phyloP scores from a whole-genome alignment of 2,888 invertebrate genomes.

The Colostygia pectinataria region DNA sequence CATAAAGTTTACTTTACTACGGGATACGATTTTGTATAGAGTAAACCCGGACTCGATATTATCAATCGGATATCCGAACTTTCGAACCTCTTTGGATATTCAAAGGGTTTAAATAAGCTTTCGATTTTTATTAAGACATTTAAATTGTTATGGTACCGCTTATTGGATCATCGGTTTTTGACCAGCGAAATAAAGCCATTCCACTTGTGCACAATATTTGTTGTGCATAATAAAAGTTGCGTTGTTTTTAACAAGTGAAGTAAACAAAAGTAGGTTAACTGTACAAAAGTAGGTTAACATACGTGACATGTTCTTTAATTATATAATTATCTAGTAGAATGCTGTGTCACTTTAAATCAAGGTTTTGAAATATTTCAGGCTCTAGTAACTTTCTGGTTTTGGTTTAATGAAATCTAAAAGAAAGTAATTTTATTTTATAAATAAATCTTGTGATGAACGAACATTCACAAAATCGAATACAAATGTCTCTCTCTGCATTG shows the following conservation, averaged over 20 bases:
- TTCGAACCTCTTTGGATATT: conserved; percentile 26
- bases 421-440: neutral
- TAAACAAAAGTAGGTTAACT: conserved; percentile 15
- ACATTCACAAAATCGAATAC: no score
- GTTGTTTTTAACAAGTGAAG: neutral
- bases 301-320: conserved; percentile 12
- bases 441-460: no score
- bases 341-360: conserved; percentile 2
- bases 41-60: conserved; percentile 16
- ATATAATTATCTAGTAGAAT: conserved; percentile 9
- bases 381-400: neutral
- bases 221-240: neutral
- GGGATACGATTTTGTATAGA: neutral
- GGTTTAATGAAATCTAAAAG: neutral
- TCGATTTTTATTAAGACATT: conserved; percentile 21
- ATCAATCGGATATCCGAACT: conserved; percentile 30
- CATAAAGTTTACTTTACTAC: conserved; percentile 7
- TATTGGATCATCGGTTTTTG: neutral
- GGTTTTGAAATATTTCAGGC: neutral
- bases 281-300: neutral
- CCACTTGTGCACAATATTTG: neutral
- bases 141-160: neutral
- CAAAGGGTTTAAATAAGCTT: conserved; percentile 30
- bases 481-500: no score
- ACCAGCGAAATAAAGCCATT: neutral